Evolutionary conservation across 1,140 invertebrate genomes (phyloP), one percentile per base, ranked within the genome.

Genomic region (Leguminivora glycinivorella): DNA sequence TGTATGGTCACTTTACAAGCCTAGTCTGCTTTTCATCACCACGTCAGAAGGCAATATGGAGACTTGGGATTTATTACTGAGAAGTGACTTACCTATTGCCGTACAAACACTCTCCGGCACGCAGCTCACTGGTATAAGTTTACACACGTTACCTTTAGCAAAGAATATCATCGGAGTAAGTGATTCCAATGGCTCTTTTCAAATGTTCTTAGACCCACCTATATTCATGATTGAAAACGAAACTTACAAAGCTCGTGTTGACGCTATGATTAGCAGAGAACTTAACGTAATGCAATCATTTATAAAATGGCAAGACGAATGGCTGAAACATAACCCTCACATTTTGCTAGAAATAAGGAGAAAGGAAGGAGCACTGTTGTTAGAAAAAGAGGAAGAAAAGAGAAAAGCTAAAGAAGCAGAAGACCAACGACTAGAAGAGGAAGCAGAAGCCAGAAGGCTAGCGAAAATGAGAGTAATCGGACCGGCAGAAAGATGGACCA

Each of bases 111-210:
- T 91, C 26, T 88, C 87, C 1, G 89, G 89, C 4, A 79, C 79
- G 17, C 88, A 87, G 81, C 82, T 93, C 7, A 93, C 93, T 0
- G 87, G 88, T n/a, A 86, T 94, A n/a, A 90, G 84, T 26, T 82
- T 93, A 67, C 93, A 93, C 75, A 90, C 87, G 6, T 82, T 93
- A 5, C 86, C 89, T 24, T 75, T 92, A 31, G 84, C 85, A 4
- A 87, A 92, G 75, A 93, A 93, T 76, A 89, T 93, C 9, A 87
- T 93, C 14, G 93, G 92, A 19, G 91, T 94, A 29, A 92, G 91
- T 31, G 94, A 95, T 78, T 92, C 91, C 38, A 94, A 94, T 74
- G 94, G 94, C 10, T 93, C 93, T 43, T 92, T 95, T 22, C 90
- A 94, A 71, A 92, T 94, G 81, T 94, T 94, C 58, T 87, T 92